Conservation (phyloP, 2,113 vertebrate genomes). For the Toxotes chatareus region DNA sequence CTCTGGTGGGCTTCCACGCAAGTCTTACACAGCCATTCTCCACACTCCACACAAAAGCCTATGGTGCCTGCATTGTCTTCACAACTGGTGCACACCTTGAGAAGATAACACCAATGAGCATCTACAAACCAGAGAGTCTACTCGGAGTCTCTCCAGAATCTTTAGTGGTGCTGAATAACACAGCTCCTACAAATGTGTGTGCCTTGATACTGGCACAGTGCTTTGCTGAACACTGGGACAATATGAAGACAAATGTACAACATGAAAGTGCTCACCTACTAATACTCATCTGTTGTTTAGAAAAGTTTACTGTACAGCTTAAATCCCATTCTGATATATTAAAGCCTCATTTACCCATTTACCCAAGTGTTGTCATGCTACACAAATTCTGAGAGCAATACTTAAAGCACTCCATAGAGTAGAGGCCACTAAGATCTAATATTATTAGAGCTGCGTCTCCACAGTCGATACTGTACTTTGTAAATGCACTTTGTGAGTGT, state of each 20-base stretch:
- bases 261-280: background rate
- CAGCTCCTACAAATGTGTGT: background rate
- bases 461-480: no score
- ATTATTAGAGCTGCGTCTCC: no score
- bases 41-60: constrained; percentile 97
- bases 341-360: no score
- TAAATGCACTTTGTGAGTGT: background rate
- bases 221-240: background rate
- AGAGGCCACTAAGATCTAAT: no score
- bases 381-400: background rate
- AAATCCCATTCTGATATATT: no score
- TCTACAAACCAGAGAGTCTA: background rate
- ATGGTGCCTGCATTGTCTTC: constrained; percentile 97
- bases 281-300: no score
- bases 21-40: constrained; percentile 98
- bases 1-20: constrained; percentile 98
- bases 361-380: no score
- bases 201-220: background rate
- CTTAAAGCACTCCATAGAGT: background rate
- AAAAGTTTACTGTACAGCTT: no score
- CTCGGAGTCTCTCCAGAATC: background rate
- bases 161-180: background rate
- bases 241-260: background rate
- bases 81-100: constrained; percentile 97
- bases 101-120: constrained; percentile 32